Percentiles rank a stretch among this genome's conserved stretches.
Evolutionary conservation across 1,140 invertebrate species (phyloP).

Genomic region (Eubasilissa regina): DNA sequence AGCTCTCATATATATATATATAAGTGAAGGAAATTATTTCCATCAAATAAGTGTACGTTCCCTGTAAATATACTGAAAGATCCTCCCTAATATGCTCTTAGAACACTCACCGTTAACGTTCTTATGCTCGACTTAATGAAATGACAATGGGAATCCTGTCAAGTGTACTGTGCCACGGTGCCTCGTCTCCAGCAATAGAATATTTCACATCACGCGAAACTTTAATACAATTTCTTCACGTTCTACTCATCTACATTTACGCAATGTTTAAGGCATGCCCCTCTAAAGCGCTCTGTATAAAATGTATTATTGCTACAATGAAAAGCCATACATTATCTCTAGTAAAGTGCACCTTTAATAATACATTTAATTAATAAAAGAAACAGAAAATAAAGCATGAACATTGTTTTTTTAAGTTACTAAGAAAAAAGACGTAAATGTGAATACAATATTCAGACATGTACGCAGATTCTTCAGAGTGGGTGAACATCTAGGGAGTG

Average conservation of each 20-base stretch:
- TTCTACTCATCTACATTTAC: not conserved
- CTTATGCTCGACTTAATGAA: slow-evolving; percentile 46
- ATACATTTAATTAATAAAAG: too few relatives aligned
- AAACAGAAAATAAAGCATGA: too few relatives aligned
- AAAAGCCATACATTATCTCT: too few relatives aligned
- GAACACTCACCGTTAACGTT: slow-evolving; percentile 45
- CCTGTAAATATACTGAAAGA: slow-evolving; percentile 19
- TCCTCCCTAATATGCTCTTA: slow-evolving; percentile 21
- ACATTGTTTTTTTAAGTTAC: too few relatives aligned
- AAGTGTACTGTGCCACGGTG: slow-evolving; percentile 42
- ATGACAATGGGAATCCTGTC: slow-evolving; percentile 46
- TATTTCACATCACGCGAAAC: slow-evolving; percentile 9
- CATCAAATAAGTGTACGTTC: slow-evolving; percentile 12
- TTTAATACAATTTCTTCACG: slow-evolving; percentile 22
- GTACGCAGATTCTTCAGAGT: too few relatives aligned
- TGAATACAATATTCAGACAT: too few relatives aligned
- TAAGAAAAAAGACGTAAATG: too few relatives aligned
- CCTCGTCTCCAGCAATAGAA: slow-evolving; percentile 15
- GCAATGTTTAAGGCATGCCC: not conserved
- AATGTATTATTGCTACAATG: too few relatives aligned
- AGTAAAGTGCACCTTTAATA: too few relatives aligned
- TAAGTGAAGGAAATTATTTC: slow-evolving; percentile 37
- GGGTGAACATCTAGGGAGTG: too few relatives aligned
- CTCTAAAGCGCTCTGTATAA: too few relatives aligned
- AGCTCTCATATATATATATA: slow-evolving; percentile 27